A percentile compares a stretch with the other conserved stretches of the same genome.
These are phyloP conservation scores for Caligus rogercresseyi DNA, from an alignment of 1,140 invertebrate genomes.

Conservation along the genomic window DNA sequence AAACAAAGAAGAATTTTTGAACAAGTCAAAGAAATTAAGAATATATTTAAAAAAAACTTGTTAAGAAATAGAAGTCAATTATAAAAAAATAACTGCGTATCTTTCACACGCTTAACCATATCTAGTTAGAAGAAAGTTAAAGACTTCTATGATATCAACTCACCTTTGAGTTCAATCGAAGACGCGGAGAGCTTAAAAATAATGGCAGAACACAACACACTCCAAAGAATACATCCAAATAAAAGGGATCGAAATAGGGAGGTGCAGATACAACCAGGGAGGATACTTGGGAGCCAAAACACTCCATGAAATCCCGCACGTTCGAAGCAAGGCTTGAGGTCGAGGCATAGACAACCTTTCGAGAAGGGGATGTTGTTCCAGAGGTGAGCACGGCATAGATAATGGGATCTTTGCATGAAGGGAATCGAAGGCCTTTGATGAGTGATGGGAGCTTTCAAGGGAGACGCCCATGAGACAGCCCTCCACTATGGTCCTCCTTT, in stretches of 20 bases:
- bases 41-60: no score
- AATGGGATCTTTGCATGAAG: no score
- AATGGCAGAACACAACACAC: neutral
- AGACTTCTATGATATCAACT: no score
- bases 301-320: conserved; percentile 1
- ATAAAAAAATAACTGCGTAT: no score
- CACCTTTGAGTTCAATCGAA: neutral
- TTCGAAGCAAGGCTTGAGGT: neutral
- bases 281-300: neutral
- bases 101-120: no score
- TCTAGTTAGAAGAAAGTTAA: neutral
- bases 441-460: no score
- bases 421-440: no score
- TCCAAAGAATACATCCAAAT: neutral
- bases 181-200: neutral
- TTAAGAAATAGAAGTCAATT: no score
- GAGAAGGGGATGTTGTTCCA: neutral
- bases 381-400: neutral
- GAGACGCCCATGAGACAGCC: no score
- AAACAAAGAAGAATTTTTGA: no score
- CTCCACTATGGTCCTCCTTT: no score
- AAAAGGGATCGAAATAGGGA: conserved; percentile 11
- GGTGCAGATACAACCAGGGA: neutral
- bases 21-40: no score
- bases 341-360: neutral